phyloP scores from a whole-genome alignment of 1,140 invertebrate genomes.

The Brachionus rotundiformis region DNA sequence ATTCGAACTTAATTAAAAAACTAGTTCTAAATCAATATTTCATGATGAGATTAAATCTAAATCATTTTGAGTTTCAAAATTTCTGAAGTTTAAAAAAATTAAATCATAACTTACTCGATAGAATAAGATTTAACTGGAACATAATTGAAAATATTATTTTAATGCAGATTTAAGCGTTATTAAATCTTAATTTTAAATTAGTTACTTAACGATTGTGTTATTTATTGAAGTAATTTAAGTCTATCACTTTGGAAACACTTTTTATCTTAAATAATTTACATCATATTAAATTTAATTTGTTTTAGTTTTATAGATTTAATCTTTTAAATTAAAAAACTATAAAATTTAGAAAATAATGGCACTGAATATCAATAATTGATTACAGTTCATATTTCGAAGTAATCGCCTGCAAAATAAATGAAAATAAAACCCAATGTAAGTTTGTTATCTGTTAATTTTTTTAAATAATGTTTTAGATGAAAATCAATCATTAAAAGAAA shows the following conservation, averaged over 20 bases:
- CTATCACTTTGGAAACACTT: not conserved
- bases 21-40: constrained; percentile 9
- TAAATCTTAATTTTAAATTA: not conserved
- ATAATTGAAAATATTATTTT: not conserved
- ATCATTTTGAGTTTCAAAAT: not conserved
- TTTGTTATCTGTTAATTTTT: not conserved
- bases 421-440: not conserved
- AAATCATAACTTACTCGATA: not conserved
- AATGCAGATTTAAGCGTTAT: not conserved
- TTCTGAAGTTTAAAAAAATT: not conserved
- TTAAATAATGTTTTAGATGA: not conserved
- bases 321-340: no score
- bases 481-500: not conserved
- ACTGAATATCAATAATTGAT: no score
- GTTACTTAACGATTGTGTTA: not conserved
- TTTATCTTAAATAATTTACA: not conserved
- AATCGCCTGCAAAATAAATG: not conserved
- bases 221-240: not conserved
- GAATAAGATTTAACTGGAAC: not conserved
- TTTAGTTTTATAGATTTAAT: not conserved
- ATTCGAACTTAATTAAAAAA: constrained; percentile 6
- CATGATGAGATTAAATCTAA: not conserved
- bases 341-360: no score
- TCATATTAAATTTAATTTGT: not conserved
- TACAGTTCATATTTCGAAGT: not conserved